Base-by-base conservation (phyloP, 2,113 vertebrate genomes). In the Raja brachyura region DNA sequence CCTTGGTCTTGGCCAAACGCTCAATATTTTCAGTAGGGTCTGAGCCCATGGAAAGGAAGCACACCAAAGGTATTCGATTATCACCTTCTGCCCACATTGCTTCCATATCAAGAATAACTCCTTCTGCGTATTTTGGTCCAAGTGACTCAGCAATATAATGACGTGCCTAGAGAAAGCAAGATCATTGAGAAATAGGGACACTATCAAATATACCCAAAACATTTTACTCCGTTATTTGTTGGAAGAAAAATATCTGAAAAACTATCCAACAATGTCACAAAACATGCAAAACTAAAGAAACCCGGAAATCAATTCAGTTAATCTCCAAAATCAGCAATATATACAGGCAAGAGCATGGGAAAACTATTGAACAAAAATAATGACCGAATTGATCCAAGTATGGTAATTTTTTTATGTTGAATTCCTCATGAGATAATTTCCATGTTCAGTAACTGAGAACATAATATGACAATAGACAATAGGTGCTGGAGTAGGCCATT, bases 1-100 rank as follows among this genome's bases (percentile, higher is more conserved):
- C 97, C 97, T 97, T 97, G 79, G 93, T 95, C 94, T 96, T 97
- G 94, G 97, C 96, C 33, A 98, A 95, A 54, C 94, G 94, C 95
- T 97, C 97, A 74, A 97, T 97, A 93, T 96, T 97, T 94, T 98
- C 97, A 0, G 97, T 97, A 16, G 97, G 97, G 93, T 98, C 97
- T 0, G 97, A 97, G 0, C 97, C 97, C 96, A 97, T 95, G 0
- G 97, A 97, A 66, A 98, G 95, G 94, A 98, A 96, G 77, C 97
- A 98, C 0, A 96, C 96, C 94, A 98, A 94, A 9, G 97, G 97
- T 0, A 96, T 97, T 93, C 94, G 94, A 93, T 93, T 95, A 94
- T 97, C 95, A 1, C 96, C 97, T 95, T 98, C 97, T 28, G 85
- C 54, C 96, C 95, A 97, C 96, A 97, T 96, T 81, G 93, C 75